Percentiles rank a stretch among this genome's conserved stretches.
These are phyloP conservation scores for Odontothrips loti DNA, from an alignment of 2,888 invertebrate species.

Conservation along the genomic window DNA sequence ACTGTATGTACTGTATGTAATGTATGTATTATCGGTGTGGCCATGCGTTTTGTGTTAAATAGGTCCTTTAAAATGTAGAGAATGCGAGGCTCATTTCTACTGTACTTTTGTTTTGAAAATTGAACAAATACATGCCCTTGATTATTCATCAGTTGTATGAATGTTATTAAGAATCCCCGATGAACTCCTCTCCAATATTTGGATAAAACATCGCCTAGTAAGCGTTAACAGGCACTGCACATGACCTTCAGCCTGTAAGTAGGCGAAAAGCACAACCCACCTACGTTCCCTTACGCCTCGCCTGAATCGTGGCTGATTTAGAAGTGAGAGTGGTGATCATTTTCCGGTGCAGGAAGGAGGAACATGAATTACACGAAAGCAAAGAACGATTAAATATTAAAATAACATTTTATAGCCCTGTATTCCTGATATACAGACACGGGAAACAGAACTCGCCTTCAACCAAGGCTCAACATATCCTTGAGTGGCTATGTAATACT, in stretches of 20 bases:
- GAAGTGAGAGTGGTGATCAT: too few relatives aligned
- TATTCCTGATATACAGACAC: not conserved
- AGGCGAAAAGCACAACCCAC: too few relatives aligned
- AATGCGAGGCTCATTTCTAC: constrained; percentile 22
- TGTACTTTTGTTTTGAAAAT: constrained; percentile 23
- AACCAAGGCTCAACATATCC: too few relatives aligned
- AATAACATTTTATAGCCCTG: constrained; percentile 16
- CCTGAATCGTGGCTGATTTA: too few relatives aligned
- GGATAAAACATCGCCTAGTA: too few relatives aligned
- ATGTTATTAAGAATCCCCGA: not conserved
- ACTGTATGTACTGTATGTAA: constrained; percentile 23
- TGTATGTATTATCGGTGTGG: constrained; percentile 17
- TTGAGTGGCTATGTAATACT: too few relatives aligned
- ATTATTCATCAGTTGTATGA: not conserved
- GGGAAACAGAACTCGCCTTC: too few relatives aligned
- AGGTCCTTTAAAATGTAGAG: constrained; percentile 4
- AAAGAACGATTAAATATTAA: not conserved
- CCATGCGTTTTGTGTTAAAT: constrained; percentile 23
- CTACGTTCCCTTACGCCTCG: too few relatives aligned
- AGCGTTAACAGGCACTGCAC: too few relatives aligned
- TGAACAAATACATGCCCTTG: not conserved
- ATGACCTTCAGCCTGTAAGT: too few relatives aligned
- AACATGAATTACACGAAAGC: not conserved
- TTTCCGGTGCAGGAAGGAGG: too few relatives aligned
- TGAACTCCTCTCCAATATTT: not conserved